Evolutionary conservation across 1,140 invertebrate genomes (phyloP), one percentile per base, ranked within the genome.

Genomic region (Magallana angulata): DNA sequence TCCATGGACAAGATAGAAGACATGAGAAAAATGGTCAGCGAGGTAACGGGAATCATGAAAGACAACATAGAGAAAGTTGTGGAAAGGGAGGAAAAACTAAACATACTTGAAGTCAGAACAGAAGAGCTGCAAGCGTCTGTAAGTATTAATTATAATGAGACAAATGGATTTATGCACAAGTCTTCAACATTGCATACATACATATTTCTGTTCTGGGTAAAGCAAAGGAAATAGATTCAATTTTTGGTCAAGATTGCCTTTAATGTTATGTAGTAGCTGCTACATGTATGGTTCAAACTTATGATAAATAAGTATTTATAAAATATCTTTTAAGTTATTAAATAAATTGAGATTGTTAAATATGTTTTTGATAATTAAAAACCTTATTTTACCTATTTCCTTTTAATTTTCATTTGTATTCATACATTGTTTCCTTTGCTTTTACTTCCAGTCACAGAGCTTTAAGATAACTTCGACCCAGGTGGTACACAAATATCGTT

Each of bases 391-490:
- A 48, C 2, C 36, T 48, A 48, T 48, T 48, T 48, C 5, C 36
- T 48, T 48, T 14, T 76, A 5, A 11, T 36, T 48, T 30, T 24
- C 12, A 30, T 76, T 11, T 76, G 24, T 30, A 76, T 76, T 12
- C 14, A 76, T 76, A 30, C 68, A 30, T 30, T 76, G 9, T 76
- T 76, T 76, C 68, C 36, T 48, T 48, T 48, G 36, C 36, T 30
- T 76, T 76, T 76, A 24, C 68, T 76, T 76, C 11, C 68, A 76
- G 68, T 76, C 68, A 9, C 68, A 76, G 68, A 48, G 7, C 24
- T 76, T 76, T 76, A 76, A 76, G 68, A 36, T 76, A 76, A 76
- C 18, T 30, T 76, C 68, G 68, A 76, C 68, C 24, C 68, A 76
- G 1, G 68, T 76, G 24, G 14, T 76, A 30, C 7, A 76, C 18